Percentiles rank a stretch among this genome's conserved stretches.
phyloP scores from a whole-genome alignment of 2,113 vertebrate species.

The Phaethon lepturus region DNA sequence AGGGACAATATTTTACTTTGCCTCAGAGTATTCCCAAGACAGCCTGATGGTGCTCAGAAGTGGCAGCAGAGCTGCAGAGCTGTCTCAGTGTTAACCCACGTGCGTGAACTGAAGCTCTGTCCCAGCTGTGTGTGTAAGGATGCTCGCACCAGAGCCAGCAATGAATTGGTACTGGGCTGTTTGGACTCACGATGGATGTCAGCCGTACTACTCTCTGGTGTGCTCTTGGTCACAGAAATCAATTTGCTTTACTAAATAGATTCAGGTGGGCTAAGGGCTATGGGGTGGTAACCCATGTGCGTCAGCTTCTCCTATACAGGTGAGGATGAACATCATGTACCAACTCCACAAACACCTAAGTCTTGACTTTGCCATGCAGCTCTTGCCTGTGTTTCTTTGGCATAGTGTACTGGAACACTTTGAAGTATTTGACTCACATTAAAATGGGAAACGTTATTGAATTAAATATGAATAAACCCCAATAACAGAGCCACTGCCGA shows the following conservation, averaged over 20 bases:
- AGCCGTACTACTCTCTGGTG: rapidly evolving
- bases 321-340: background rate
- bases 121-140: background rate
- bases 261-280: background rate
- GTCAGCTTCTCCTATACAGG: background rate
- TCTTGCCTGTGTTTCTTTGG: background rate
- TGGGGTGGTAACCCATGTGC: background rate
- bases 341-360: background rate
- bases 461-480: background rate
- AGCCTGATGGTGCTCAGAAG: background rate
- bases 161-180: background rate
- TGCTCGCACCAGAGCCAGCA: background rate
- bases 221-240: background rate
- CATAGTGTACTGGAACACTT: rapidly evolving
- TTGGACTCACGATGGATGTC: background rate
- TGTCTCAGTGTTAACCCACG: background rate
- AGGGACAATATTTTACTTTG: background rate
- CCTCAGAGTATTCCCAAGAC: background rate
- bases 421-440: background rate
- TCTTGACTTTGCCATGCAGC: rapidly evolving
- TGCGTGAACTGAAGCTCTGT: background rate
- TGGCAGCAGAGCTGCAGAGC: background rate
- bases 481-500: background rate
- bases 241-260: background rate
- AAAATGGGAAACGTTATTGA: background rate